A percentile compares a stretch with the other conserved stretches of the same genome.
Evolutionary conservation across 2,888 invertebrate species (phyloP).

Genomic region (Gymnoscelis rufifasciata): DNA sequence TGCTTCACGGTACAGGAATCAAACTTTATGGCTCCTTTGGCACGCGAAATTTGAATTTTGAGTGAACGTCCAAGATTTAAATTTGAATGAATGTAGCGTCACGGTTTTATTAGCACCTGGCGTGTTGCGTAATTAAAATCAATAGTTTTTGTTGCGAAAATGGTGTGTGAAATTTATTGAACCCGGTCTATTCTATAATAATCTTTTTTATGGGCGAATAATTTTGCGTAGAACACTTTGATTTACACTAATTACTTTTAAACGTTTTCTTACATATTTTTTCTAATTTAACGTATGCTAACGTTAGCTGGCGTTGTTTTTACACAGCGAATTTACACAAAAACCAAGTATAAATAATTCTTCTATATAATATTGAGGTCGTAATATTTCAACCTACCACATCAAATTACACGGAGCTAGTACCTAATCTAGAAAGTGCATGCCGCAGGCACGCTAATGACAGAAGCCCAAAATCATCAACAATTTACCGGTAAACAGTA

Average conservation of each 20-base stretch:
- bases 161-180: constrained; percentile 24
- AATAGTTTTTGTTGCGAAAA: constrained; percentile 23
- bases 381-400: constrained; percentile 11
- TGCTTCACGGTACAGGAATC: constrained; percentile 54
- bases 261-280: too few species aligned
- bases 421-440: constrained; percentile 53
- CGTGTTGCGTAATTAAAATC: constrained; percentile 28
- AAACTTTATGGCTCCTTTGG: constrained; percentile 54
- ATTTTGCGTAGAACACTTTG: too few species aligned
- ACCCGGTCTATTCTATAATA: constrained; percentile 2
- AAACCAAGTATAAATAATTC: too few species aligned
- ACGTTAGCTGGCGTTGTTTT: too few species aligned
- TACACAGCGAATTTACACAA: too few species aligned
- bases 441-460: constrained; percentile 53
- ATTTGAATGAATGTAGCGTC: constrained; percentile 34
- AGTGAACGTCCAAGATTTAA: constrained; percentile 32
- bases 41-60: constrained; percentile 54
- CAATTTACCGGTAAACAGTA: constrained; percentile 62
- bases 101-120: constrained; percentile 24
- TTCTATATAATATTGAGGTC: too few species aligned
- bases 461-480: constrained; percentile 73
- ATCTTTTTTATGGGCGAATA: constrained; percentile 4
- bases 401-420: constrained; percentile 37
- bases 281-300: too few species aligned
- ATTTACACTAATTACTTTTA: too few species aligned